Conservation (phyloP, 2,888 invertebrate genomes). For the Caenorhabditis macrosperma region DNA sequence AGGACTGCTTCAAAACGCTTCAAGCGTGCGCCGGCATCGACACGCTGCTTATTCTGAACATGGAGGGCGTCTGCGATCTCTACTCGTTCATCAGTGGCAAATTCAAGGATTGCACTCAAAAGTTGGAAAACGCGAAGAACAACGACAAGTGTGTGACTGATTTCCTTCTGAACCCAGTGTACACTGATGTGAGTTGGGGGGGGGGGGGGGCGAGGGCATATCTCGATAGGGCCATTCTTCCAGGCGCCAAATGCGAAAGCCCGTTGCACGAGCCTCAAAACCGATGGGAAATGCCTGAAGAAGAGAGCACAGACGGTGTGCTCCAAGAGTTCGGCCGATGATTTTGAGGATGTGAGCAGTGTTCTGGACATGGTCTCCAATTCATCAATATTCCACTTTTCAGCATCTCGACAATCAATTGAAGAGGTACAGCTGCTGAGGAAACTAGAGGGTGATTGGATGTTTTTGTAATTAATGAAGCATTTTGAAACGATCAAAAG, state of each 20-base stretch:
- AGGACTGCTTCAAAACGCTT: conserved; percentile 35
- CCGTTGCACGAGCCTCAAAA: conserved; percentile 18
- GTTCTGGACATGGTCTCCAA: not conserved
- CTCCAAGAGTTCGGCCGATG: conserved; percentile 15
- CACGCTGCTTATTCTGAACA: conserved; percentile 2
- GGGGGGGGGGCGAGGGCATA: too few species aligned
- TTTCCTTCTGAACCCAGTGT: conserved; percentile 31
- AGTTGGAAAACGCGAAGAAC: not conserved
- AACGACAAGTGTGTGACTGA: conserved; percentile 5
- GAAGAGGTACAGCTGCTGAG: conserved; percentile 17
- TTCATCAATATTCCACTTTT: not conserved
- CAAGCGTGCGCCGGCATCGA: conserved; percentile 36
- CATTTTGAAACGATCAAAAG: too few species aligned
- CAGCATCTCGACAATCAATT: conserved; percentile 26
- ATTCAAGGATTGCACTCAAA: conserved; percentile 10
- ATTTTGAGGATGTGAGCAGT: conserved; percentile 34
- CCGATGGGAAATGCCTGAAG: conserved; percentile 34
- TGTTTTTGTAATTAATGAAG: too few species aligned
- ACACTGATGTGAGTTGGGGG: conserved; percentile 20
- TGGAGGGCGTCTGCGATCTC: conserved; percentile 31
- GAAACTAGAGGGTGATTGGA: too few species aligned
- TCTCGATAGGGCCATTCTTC: not conserved
- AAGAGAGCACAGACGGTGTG: not conserved
- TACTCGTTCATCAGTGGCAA: conserved; percentile 19
- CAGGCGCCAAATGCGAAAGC: conserved; percentile 11